phyloP scores from a whole-genome alignment of 2,113 vertebrate species.

The Ictidomys tridecemlineatus region DNA sequence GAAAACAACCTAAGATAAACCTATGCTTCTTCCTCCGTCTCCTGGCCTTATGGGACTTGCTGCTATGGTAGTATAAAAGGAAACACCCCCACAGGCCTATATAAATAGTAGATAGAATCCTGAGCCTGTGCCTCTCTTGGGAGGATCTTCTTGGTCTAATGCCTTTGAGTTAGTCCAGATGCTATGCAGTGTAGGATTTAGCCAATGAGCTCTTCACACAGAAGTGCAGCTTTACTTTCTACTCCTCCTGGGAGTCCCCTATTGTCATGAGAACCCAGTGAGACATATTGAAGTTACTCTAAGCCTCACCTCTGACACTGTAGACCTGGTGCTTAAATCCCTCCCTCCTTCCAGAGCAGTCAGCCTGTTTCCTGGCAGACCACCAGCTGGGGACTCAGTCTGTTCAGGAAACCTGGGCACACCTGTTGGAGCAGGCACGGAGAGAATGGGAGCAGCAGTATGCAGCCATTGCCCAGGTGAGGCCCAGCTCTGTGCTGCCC shows the following conservation, averaged over 20 bases:
- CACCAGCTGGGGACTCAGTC: slow-evolving; percentile 88
- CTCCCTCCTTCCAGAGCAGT: slow-evolving; percentile 85
- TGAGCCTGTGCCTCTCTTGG: background rate
- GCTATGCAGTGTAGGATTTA: background rate
- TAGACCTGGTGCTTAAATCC: background rate
- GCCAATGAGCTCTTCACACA: rapidly evolving
- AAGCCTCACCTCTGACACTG: background rate
- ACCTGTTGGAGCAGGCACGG: slow-evolving; percentile 90
- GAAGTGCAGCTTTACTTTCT: rapidly evolving
- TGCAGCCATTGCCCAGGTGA: slow-evolving; percentile 88
- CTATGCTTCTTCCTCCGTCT: background rate
- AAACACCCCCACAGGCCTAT: background rate
- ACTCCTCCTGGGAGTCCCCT: rapidly evolving
- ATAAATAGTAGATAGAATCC: rapidly evolving
- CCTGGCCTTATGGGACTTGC: background rate
- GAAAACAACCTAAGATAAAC: background rate
- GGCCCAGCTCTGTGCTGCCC: background rate
- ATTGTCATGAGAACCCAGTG: background rate
- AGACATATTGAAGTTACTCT: rapidly evolving
- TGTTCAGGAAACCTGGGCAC: slow-evolving; percentile 90
- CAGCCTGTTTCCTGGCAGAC: slow-evolving; percentile 87
- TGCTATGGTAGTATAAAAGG: rapidly evolving
- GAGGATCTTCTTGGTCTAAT: too few species aligned
- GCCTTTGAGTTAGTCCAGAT: too few species aligned
- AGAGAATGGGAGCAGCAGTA: slow-evolving; percentile 92